A percentile compares a stretch with the other conserved stretches of the same genome.
These are phyloP conservation scores for Lamellibrachia satsuma DNA, from an alignment of 2,888 invertebrate genomes.

Conservation along the genomic window DNA sequence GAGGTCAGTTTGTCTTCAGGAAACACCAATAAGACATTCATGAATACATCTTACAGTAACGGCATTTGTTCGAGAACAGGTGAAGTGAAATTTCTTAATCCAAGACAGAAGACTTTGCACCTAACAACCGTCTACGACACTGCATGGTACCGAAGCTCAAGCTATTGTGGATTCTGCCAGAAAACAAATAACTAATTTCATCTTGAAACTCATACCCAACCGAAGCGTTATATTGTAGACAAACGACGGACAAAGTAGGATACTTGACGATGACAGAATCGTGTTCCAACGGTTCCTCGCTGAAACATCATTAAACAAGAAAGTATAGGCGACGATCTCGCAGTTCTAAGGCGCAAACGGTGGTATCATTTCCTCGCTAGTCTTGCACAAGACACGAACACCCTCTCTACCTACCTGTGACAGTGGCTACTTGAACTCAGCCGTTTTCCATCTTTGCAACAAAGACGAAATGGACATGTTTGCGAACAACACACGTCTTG, in stretches of 20 bases:
- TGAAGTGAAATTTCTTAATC: too few species aligned
- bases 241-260: too few species aligned
- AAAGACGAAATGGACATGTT: background rate
- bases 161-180: background rate
- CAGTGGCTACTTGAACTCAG: background rate
- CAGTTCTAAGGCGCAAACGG: background rate
- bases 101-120: background rate
- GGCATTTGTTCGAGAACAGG: too few species aligned
- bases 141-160: background rate
- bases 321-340: too few species aligned
- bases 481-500: background rate
- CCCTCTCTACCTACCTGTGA: background rate
- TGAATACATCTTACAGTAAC: too few species aligned
- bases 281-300: too few species aligned
- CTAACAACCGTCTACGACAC: background rate
- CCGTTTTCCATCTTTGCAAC: background rate
- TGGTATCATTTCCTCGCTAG: background rate
- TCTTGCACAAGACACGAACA: background rate
- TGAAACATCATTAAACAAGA: too few species aligned
- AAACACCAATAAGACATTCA: too few species aligned
- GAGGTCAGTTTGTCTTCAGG: too few species aligned
- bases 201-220: background rate
- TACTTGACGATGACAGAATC: too few species aligned
- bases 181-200: background rate
- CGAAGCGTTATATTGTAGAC: background rate